Evolutionary conservation across 2,888 invertebrate genomes (phyloP).

Genomic region (Rotaria socialis): DNA sequence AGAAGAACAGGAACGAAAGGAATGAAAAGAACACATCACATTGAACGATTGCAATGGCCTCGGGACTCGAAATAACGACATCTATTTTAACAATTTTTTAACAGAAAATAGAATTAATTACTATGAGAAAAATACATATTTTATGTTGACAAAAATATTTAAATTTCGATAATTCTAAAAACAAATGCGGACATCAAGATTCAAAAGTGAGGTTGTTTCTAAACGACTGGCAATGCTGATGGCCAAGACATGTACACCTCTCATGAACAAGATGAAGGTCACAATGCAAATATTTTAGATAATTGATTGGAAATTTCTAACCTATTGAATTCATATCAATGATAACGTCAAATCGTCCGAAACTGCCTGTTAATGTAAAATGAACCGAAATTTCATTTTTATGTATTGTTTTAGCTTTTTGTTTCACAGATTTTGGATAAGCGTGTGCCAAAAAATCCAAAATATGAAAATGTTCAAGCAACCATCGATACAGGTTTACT

Average conservation of each 20-base stretch:
- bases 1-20: no score
- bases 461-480: slow-evolving; percentile 57
- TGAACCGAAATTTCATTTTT: neutral
- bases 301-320: neutral
- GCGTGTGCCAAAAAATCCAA: slow-evolving; percentile 52
- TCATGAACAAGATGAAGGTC: neutral
- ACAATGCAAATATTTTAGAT: neutral
- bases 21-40: no score
- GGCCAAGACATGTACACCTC: neutral
- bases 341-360: slow-evolving; percentile 5
- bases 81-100: neutral
- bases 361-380: neutral
- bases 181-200: neutral
- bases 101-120: neutral
- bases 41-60: no score
- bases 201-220: neutral
- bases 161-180: no score
- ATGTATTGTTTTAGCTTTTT: neutral
- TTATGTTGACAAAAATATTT: neutral
- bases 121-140: neutral
- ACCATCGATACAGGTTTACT: slow-evolving; percentile 57
- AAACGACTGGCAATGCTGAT: neutral
- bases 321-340: neutral
- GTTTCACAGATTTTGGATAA: slow-evolving; percentile 39
- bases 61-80: neutral